Evolutionary conservation across 2,888 invertebrate species (phyloP).

Genomic region (Schrankia costaestrigalis): DNA sequence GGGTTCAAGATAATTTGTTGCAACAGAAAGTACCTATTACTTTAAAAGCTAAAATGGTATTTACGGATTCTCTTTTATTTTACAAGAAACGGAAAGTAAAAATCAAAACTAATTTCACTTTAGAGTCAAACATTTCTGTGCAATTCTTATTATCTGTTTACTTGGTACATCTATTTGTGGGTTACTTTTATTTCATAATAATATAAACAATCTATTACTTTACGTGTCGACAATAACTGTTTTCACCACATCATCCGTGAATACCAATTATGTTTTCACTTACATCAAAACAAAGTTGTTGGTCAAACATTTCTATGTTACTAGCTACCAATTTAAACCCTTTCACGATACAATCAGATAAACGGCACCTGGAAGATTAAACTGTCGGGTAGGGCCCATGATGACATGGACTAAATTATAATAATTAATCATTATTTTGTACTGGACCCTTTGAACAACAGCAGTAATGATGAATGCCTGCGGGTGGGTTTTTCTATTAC

Average conservation of each 20-base stretch:
- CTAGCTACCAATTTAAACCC: slow-evolving; percentile 61
- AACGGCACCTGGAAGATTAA: slow-evolving; percentile 72
- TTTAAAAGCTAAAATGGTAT: too few relatives aligned
- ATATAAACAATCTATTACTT: too few relatives aligned
- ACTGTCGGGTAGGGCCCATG: slow-evolving; percentile 56
- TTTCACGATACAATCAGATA: slow-evolving; percentile 73
- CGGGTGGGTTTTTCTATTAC: slow-evolving; percentile 60
- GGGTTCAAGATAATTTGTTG: too few relatives aligned
- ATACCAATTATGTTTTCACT: slow-evolving; percentile 28
- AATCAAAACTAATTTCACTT: too few relatives aligned
- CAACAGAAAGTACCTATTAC: too few relatives aligned
- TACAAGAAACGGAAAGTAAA: too few relatives aligned
- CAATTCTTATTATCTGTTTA: too few relatives aligned
- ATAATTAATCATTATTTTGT: slow-evolving; percentile 75
- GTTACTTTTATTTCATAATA: too few relatives aligned
- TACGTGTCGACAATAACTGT: slow-evolving; percentile 11
- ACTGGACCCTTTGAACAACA: slow-evolving; percentile 58
- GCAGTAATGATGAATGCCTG: slow-evolving; percentile 61
- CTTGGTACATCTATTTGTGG: too few relatives aligned
- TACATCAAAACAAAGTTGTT: slow-evolving; percentile 16
- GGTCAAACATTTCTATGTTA: slow-evolving; percentile 19
- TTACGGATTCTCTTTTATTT: too few relatives aligned
- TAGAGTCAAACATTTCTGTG: too few relatives aligned
- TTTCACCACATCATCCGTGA: slow-evolving; percentile 23
- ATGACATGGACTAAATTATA: slow-evolving; percentile 73